Conservation (phyloP, 1,140 invertebrate species). For the Wiebesia pumilae region DNA sequence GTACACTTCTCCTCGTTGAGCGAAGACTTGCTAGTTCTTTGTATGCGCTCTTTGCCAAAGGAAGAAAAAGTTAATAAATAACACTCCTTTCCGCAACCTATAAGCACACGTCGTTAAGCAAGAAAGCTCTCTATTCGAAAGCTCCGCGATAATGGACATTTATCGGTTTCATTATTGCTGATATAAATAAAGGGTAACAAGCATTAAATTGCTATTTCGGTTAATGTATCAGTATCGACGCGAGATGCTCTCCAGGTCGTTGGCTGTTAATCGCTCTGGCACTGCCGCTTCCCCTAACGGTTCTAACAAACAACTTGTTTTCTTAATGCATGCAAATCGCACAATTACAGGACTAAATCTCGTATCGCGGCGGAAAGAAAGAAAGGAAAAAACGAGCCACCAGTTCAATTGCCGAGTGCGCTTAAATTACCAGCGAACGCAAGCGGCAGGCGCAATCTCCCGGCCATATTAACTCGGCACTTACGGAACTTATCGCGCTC, state of each 20-base stretch:
- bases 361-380: not conserved
- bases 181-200: not conserved
- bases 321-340: not conserved
- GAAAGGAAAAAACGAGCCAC: not conserved
- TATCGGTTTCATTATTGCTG: not conserved
- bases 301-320: not conserved
- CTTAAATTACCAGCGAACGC: not conserved
- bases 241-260: not conserved
- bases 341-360: not conserved
- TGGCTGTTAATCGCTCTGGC: not conserved
- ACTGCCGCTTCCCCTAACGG: not conserved
- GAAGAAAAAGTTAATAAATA: not conserved
- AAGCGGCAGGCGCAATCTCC: not conserved
- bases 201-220: not conserved
- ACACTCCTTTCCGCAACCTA: not conserved
- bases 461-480: not conserved
- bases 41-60: not conserved
- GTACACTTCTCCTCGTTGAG: not conserved
- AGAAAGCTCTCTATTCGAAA: not conserved
- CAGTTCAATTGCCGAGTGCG: not conserved
- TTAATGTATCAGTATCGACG: not conserved
- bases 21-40: not conserved
- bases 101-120: not conserved
- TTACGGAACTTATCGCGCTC: conserved; percentile 17
- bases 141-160: not conserved